Base-by-base conservation (phyloP, 2,888 invertebrate genomes). In the Thymelicus lineola region DNA sequence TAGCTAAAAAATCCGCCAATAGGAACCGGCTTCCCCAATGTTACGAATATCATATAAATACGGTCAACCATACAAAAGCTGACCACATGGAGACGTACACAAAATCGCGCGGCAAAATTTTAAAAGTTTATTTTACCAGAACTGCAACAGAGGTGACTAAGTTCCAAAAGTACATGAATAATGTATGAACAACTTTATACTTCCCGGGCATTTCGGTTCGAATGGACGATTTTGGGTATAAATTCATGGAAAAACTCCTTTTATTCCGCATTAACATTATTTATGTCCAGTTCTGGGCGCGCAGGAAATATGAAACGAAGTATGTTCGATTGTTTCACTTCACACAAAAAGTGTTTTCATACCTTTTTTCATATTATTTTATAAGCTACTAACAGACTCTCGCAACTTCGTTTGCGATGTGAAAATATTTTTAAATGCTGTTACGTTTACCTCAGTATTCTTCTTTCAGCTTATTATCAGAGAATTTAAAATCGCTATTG, bases 121-220 rank as follows among this genome's bases (percentile, higher is more conserved):
- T 63, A 79, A 77, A 82, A 78, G 72, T 78, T 72, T 77, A 79
- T 81, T 81, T 81, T 80, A 78, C 77, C 77, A 68, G 74, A 71
- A 82, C 74, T 77, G 78, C 79, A 82, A 82, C 78, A 79, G 63
- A 76, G 74, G 76, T 82, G 85, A 85, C 84, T 87, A 84, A 70
- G 81, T 81, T 81, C 79, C 80, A 76, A 83, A 84, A 77, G 75
- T 75, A 48, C 58, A 62, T 91, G 89, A 88, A 91, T 91, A 82
- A 91, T 91, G 86, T 86, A 92, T 90, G 86, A 82, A 91, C 90
- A 91, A 85, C 89, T 92, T 90, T 82, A 89, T 89, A 90, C 86
- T 87, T 88, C 84, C 84, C 82, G 81, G 77, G 79, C 81, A 10
- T 86, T 86, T 86, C 83, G 85, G 81, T 75, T 80, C 83, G 83